Evolutionary conservation across 2,797 vertebrate genomes (phyloP), one percentile per base, ranked within the genome.

Genomic region (Linurgus olivaceus): DNA sequence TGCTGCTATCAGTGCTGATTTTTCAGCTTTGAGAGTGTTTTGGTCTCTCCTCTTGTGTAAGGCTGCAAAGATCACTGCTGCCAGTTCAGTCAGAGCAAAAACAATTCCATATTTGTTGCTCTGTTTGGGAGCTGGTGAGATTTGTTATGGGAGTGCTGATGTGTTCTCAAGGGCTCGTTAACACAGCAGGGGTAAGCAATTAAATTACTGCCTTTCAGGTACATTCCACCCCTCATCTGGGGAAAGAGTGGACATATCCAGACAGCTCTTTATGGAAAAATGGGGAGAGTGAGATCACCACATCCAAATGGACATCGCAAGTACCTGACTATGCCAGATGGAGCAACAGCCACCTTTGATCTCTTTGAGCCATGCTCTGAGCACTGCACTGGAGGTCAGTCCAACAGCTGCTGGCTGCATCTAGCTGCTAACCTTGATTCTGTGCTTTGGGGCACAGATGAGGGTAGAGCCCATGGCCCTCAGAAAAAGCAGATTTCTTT

Each of bases 241-340:
- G 99, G 99, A 4, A 99, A 99, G 95, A 99, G 99, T 29, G 99
- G 99, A 71, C 99, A 99, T 85, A 98, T 99, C 81, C 99, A 99
- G 97, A 99, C 99, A 1, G 98, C 98, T 33, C 97, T 99, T 68
- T 99, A 99, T 3, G 99, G 99, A 67, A 99, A 99, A 96, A 99
- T 99, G 99, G 99, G 99, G 26, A 97, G 99, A 38, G 98, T 99
- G 90, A 98, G 98, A 88, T 99, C 99, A 0, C 99, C 99, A 3
- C 98, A 99, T 71, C 99, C 99, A 0, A 96, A 97, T 0, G 99
- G 99, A n/a, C 96, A 98, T 44, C 98, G 99, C 82, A 98, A 98
- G 96, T 99, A 98, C 96, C 98, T 99, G 82, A 98, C 98, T 0
- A 99, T 99, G 99, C 97, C 98, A 4, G 99, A 99, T 33, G 99